Evolutionary conservation across 2,113 vertebrate genomes (phyloP), one percentile per base, ranked within the genome.

Genomic region (Alces alces): DNA sequence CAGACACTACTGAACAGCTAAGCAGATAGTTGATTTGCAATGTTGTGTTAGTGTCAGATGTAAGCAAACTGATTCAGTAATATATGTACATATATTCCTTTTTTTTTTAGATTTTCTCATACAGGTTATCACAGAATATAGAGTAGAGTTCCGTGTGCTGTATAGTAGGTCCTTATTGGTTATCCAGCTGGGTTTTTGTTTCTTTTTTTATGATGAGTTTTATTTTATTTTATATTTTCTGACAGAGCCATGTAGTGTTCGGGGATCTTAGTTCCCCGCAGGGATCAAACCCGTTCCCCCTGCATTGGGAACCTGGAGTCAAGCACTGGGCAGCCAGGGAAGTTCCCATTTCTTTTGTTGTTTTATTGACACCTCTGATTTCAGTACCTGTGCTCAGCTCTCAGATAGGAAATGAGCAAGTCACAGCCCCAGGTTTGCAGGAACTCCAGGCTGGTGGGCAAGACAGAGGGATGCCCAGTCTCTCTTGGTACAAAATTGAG

Each of bases 381-480:
- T 28, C 6, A 33, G 30, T 1, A 36, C 36, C 54, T 19, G 52
- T 39, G 28, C n/a, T 47, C 45, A 14, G 55, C 17, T 73, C 43
- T 50, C n/a, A 15, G 25, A 30, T n/a, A 10, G 9, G 30, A 76
- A 8, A 25, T 8, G 19, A 76, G 15, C 19, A 58, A 7, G 12
- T 47, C 23, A 4, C 39, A 23, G 17, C 5, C 2, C 21, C 2
- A 1, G 83, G n/a, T 27, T 88, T 84, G 76, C 14, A 4, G 14
- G 36, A 55, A 5, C 54, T 60, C 14, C 14, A 0, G 0, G 57
- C 33, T 23, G 17, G 13, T 39, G 4, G 58, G 15, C 2, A 10
- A 58, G 91, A 39, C 11, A n/a, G 43, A 16, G 3, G 3, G 45
- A 45, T 54, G 17, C 25, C 28, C 25, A 1, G 43, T 19, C 21